Base-by-base conservation (phyloP, 2,888 invertebrate genomes). In the Tenodera sinensis region DNA sequence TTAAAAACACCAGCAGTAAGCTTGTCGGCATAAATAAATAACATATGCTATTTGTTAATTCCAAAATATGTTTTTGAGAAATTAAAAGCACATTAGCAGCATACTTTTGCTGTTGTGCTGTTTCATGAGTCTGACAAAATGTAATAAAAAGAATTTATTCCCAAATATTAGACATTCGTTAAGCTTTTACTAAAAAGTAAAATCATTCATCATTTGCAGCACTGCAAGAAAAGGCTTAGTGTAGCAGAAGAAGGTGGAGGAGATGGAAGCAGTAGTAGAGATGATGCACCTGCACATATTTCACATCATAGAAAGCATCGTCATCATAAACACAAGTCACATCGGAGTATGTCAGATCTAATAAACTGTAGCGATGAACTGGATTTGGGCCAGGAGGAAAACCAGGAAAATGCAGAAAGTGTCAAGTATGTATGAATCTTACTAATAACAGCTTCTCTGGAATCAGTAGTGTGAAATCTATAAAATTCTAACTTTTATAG, bases 241-340 rank as follows among this genome's bases (percentile, higher is more conserved):
- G 9, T 27, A 25, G n/a, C 42, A 2, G 87, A 34, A n/a, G 83
- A 87, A 34, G n/a, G 82, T 82, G 83, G 30, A 27, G 87, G 28
- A 47, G 83, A 87, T 27, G 30, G 42, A 28, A 89, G 25, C 34
- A 85, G 28, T 27, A 85, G 54, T 30, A 90, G 25, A 83, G 88
- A 86, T 25, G 89, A 89, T 47, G 83, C 86, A 71, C 87, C 85
- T 30, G 86, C 84, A 30, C 90, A 87, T 82, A 84, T 30, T 81
- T 30, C 83, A 34, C 84, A 71, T 82, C 88, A 71, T 27, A 81
- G 84, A 28, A 28, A 81, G 27, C 88, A 54, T 83, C 71, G 28
- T 47, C 89, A 88, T 34, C 88, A 89, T 54, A 84, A 83, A 25
- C 85, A 34, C 20, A 85, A n/a, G 83, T 84, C 88, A 84, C 88